Evolutionary conservation across 2,113 vertebrate species (phyloP).

Genomic region (Burhinus bistriatus): DNA sequence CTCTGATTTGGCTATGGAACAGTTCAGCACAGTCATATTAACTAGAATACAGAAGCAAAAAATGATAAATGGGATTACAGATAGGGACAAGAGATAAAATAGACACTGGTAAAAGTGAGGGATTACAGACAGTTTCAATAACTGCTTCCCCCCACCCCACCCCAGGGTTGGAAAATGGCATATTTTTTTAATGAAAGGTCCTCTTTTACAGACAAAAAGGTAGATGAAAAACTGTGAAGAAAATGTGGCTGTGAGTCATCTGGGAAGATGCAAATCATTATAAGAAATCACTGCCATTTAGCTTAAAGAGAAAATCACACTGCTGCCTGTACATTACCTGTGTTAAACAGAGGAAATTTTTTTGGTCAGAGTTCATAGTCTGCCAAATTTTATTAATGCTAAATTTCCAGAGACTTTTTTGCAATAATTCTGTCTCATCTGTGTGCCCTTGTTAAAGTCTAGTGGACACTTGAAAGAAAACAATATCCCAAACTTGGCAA

Average conservation of each 20-base stretch:
- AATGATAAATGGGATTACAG: neutral
- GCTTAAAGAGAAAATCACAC: neutral
- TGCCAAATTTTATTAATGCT: neutral
- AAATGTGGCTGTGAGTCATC: neutral
- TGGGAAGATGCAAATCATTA: neutral
- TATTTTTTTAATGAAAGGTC: neutral
- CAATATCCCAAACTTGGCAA: neutral
- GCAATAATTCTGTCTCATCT: neutral
- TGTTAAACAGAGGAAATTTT: neutral
- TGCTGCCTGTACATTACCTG: neutral
- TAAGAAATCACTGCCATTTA: neutral
- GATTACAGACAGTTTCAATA: neutral
- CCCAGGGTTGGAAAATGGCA: neutral
- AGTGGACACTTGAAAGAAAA: neutral
- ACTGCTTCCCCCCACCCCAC: accelerated
- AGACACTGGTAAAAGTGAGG: neutral
- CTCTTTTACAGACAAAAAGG: neutral
- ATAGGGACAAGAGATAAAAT: neutral
- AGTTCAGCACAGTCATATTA: neutral
- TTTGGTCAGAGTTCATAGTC: neutral
- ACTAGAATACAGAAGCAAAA: neutral
- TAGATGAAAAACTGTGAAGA: neutral
- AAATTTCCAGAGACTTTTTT: neutral
- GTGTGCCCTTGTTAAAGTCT: neutral
- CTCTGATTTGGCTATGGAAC: neutral